phyloP scores from a whole-genome alignment of 1,140 invertebrate species.

The Meloidogyne exigua region DNA sequence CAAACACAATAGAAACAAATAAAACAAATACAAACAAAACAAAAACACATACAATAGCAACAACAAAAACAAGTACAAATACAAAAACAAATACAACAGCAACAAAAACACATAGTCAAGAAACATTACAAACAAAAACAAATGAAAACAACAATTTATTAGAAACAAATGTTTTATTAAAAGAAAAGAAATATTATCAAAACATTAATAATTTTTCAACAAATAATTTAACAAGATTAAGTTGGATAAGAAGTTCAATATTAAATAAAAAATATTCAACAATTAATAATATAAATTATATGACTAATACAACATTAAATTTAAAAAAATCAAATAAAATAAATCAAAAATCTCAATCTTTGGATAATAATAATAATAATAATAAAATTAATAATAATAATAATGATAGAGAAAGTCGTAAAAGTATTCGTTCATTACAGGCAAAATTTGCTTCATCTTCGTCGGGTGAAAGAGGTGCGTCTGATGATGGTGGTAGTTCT shows the following conservation, averaged over 20 bases:
- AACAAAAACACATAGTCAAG: too few species aligned
- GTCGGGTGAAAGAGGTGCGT: conserved; percentile 20
- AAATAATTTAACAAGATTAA: conserved; percentile 5
- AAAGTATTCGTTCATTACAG: conserved; percentile 25
- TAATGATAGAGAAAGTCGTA: conserved; percentile 1
- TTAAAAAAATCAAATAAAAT: neutral
- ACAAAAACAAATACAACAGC: too few species aligned
- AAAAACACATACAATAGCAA: too few species aligned
- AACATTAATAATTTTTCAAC: neutral
- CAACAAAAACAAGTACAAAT: neutral
- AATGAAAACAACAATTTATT: neutral
- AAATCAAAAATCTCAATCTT: conserved; percentile 4
- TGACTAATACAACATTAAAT: neutral
- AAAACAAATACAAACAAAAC: too few species aligned
- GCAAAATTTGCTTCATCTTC: conserved; percentile 20
- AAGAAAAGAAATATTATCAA: too few species aligned
- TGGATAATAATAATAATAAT: conserved; percentile 4
- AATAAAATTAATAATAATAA: conserved; percentile 8
- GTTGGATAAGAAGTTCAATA: neutral
- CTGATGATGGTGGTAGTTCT: conserved; percentile 26
- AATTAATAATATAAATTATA: neutral
- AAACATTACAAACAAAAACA: neutral
- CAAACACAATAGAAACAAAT: too few species aligned
- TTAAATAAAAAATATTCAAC: conserved; percentile 5
- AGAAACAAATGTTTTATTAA: neutral